Percentiles rank a stretch among this genome's conserved stretches.
Conservation (phyloP, 2,797 vertebrate species). For the Micropoecilia bifurca region DNA sequence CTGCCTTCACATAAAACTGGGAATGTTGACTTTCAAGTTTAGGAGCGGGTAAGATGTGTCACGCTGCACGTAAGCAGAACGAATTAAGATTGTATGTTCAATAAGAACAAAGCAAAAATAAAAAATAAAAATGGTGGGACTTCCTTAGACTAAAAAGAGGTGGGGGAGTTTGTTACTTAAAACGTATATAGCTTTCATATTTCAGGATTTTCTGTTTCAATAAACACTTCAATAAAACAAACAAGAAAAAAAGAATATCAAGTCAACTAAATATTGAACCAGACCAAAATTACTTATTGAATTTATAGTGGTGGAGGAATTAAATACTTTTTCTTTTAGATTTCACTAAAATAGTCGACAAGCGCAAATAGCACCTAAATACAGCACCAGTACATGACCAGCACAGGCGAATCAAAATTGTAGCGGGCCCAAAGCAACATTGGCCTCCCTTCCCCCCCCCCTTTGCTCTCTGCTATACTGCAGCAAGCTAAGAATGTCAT, state of each 20-base stretch:
- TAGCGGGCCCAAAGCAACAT: no score
- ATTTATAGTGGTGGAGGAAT: background rate
- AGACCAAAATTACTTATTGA: background rate
- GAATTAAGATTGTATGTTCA: background rate
- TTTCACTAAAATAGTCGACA: background rate
- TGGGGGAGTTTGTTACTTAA: no score
- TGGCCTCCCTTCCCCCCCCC: no score
- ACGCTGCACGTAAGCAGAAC: no score
- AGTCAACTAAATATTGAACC: background rate
- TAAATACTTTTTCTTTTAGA: background rate
- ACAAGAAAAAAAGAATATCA: background rate
- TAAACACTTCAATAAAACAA: background rate
- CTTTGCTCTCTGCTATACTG: no score
- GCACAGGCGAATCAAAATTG: no score
- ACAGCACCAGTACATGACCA: conserved; percentile 1
- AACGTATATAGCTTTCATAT: background rate
- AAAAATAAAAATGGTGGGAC: no score
- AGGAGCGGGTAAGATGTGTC: background rate
- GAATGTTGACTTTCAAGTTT: background rate
- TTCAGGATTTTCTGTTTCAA: background rate
- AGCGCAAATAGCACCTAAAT: background rate
- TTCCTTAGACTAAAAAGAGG: no score
- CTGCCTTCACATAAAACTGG: conserved; percentile 34
- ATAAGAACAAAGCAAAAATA: no score
- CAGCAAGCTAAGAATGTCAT: background rate